phyloP scores from a whole-genome alignment of 1,140 invertebrate genomes.

The Fopius arisanus region DNA sequence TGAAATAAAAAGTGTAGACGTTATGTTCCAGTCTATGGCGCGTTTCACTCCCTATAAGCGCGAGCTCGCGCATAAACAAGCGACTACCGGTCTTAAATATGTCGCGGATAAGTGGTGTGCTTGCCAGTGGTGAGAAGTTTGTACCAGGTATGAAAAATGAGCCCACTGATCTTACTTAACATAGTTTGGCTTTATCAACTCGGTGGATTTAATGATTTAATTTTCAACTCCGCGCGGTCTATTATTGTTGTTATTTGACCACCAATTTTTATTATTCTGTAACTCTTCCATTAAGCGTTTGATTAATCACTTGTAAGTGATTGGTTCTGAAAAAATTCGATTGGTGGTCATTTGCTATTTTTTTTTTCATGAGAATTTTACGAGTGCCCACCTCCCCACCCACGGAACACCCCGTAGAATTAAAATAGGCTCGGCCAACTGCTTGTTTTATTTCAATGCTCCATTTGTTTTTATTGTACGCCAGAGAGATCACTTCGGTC shows the following conservation, averaged over 20 bases:
- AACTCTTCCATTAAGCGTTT: no score
- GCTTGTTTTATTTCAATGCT: not conserved
- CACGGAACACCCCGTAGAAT: no score
- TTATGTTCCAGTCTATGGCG: slow-evolving; percentile 17
- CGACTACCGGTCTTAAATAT: slow-evolving; percentile 52
- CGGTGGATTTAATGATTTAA: not conserved
- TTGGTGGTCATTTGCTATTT: no score
- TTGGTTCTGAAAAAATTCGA: no score
- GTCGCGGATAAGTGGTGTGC: slow-evolving; percentile 31
- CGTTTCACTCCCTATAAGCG: slow-evolving; percentile 42
- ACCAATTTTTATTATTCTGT: not conserved
- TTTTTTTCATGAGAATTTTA: no score
- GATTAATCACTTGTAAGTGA: no score
- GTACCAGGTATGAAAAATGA: slow-evolving; percentile 17
- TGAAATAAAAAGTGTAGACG: slow-evolving; percentile 10
- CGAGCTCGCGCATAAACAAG: slow-evolving; percentile 50
- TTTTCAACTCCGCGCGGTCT: not conserved
- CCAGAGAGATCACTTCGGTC: not conserved
- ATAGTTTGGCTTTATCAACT: not conserved
- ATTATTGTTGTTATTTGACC: not conserved
- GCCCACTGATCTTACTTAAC: slow-evolving; percentile 7
- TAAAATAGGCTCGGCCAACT: no score
- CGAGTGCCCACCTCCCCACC: no score
- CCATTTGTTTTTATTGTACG: not conserved
- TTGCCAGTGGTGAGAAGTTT: slow-evolving; percentile 26